Conservation (phyloP, 2,113 vertebrate genomes). For the Siniperca knerii region DNA sequence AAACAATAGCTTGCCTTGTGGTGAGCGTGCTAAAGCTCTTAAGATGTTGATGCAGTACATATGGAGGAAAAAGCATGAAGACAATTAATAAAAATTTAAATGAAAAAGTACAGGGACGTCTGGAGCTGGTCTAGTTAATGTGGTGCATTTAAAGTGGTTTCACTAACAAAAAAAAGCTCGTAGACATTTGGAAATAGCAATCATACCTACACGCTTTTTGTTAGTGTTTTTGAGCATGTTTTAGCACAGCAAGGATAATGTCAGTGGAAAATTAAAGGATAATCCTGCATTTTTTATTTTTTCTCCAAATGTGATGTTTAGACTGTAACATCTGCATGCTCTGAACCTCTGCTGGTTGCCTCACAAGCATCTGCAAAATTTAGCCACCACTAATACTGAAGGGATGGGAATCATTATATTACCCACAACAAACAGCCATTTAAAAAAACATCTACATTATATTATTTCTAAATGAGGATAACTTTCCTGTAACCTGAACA, state of each 20-base stretch:
- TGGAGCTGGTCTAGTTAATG: not conserved
- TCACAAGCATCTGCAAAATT: slow-evolving; percentile 1
- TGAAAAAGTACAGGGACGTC: not conserved
- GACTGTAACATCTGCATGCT: not conserved
- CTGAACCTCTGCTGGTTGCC: slow-evolving; percentile 9
- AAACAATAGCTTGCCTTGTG: slow-evolving; percentile 24
- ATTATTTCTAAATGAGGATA: not conserved
- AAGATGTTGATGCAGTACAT: slow-evolving; percentile 25
- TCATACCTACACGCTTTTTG: not conserved
- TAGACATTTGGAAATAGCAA: not conserved
- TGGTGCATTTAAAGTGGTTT: slow-evolving; percentile 14
- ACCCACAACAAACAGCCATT: slow-evolving; percentile 9
- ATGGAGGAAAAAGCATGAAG: slow-evolving; percentile 31
- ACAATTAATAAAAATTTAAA: slow-evolving; percentile 22
- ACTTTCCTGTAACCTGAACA: not conserved
- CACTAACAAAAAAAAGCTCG: not conserved
- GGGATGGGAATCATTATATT: slow-evolving; percentile 8
- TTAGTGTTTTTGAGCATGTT: not conserved
- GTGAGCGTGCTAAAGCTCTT: slow-evolving; percentile 1
- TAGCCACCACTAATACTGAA: not conserved
- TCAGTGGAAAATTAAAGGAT: slow-evolving; percentile 7
- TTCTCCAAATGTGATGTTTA: not conserved
- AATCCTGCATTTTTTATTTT: not conserved
- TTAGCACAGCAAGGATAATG: not conserved
- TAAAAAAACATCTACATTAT: not conserved